Evolutionary conservation across 2,113 vertebrate genomes (phyloP).

Genomic region (Rana temporaria): DNA sequence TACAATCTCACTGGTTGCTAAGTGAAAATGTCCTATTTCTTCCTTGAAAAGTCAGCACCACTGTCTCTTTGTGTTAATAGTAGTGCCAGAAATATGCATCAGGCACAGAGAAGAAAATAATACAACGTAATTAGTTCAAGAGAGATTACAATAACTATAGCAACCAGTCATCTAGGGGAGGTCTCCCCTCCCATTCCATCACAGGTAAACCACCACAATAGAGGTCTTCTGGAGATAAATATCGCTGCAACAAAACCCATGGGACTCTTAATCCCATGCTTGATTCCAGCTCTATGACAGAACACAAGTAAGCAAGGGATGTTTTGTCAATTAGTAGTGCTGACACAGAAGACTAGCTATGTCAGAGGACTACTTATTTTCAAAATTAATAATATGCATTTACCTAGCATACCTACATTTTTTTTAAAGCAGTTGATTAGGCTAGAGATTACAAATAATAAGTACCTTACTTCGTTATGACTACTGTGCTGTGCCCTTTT

Average conservation of each 20-base stretch:
- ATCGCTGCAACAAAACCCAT: neutral
- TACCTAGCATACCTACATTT: neutral
- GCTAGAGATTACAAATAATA: constrained; percentile 22
- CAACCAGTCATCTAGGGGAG: neutral
- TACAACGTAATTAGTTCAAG: neutral
- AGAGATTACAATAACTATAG: neutral
- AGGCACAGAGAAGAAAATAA: neutral
- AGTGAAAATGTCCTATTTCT: no score
- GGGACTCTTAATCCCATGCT: constrained; percentile 29
- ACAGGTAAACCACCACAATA: neutral
- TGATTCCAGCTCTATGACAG: constrained; percentile 22
- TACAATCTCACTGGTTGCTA: no score
- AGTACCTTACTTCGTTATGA: constrained; percentile 13
- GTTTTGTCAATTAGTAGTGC: constrained; percentile 36
- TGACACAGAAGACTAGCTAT: constrained; percentile 2
- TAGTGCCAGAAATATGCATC: neutral
- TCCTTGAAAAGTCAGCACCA: no score
- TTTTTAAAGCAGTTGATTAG: neutral
- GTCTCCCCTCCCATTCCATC: neutral
- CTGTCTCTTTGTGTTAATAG: no score
- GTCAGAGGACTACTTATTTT: neutral
- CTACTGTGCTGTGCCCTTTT: constrained; percentile 11
- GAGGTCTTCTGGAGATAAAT: constrained; percentile 2
- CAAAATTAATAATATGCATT: constrained; percentile 2
- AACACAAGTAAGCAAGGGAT: constrained; percentile 21